Conservation (phyloP, 2,113 vertebrate species). For the Anoplopoma fimbria region DNA sequence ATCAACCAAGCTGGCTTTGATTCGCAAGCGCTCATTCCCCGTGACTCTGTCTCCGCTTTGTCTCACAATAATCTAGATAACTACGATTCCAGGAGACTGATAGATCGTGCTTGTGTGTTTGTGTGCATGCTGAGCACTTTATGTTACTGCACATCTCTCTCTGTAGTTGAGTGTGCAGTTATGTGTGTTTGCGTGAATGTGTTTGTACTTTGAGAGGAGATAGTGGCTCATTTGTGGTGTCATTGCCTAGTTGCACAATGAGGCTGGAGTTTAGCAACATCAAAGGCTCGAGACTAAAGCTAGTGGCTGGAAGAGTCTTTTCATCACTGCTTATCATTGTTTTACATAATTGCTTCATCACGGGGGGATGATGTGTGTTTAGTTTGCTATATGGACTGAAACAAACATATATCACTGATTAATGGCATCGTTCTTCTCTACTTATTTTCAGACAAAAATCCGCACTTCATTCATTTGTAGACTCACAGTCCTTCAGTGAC, state of each 20-base stretch:
- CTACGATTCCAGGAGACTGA: constrained; percentile 52
- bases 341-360: constrained; percentile 69
- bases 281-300: constrained; percentile 65
- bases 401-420: not conserved
- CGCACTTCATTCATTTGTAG: not conserved
- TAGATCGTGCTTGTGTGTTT: constrained; percentile 23
- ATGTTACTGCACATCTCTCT: not conserved
- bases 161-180: constrained; percentile 8
- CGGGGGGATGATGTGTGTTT: constrained; percentile 17
- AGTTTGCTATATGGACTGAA: constrained; percentile 23
- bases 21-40: constrained; percentile 56
- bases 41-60: constrained; percentile 47
- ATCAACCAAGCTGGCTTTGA: constrained; percentile 74
- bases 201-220: constrained; percentile 36
- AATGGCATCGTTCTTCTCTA: not conserved
- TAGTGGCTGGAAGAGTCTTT: constrained; percentile 50
- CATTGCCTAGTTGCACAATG: constrained; percentile 35
- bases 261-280: constrained; percentile 61
- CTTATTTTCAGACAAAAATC: constrained; percentile 14
- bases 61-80: constrained; percentile 56
- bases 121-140: not conserved
- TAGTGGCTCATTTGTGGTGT: constrained; percentile 41
- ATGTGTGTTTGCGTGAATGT: constrained; percentile 28
- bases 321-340: constrained; percentile 65
- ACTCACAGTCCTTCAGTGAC: not conserved